Base-by-base conservation (phyloP, 2,888 invertebrate species). In the Zaprionus bogoriensis region DNA sequence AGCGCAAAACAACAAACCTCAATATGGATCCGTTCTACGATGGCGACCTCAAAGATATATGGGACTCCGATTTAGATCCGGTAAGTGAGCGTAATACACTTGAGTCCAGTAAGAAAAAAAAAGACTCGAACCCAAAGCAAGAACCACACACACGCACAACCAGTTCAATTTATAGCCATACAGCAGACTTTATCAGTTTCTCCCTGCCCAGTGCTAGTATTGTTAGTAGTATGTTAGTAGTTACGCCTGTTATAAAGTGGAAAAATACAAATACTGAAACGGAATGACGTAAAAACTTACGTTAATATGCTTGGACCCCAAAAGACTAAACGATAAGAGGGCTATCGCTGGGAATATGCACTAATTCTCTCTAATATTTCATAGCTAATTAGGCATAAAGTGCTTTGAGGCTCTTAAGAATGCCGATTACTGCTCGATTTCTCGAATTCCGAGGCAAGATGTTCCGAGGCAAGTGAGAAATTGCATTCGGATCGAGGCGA, bases 1-100 rank as follows among this genome's bases (percentile, higher is more conserved):
- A 82, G 66, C 70, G 69, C 79, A 64, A 63, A 68, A 54, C 28
- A 51, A 51, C 27, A 47, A 57, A 72, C 76, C 63, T 64, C 71
- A 91, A 91, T 89, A 94, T 94, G 94, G 94, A 94, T 92, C 92
- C 93, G 85, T 95, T 95, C 92, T 95, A 94, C 92, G 95, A 95
- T 92, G 94, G 94, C 82, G 94, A 94, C 91, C 92, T 95, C 88
- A 94, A 94, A 92, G 95, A 95, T 91, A 93, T 96, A 88, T 96
- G 95, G 95, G 95, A 95, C 90, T 93, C 95, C 85, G 95, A 95
- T 92, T 93, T 96, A 89, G 95, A 95, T 92, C 94, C 95, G 94
- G 95, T 95, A 91, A 95, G 95, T 93, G 44, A 65, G 17, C 28
- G 27, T 45, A 45, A 27, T 27, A 27, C 10, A 27, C 27, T 10